phyloP scores from a whole-genome alignment of 2,113 vertebrate species.

The Paradisaea rubra region DNA sequence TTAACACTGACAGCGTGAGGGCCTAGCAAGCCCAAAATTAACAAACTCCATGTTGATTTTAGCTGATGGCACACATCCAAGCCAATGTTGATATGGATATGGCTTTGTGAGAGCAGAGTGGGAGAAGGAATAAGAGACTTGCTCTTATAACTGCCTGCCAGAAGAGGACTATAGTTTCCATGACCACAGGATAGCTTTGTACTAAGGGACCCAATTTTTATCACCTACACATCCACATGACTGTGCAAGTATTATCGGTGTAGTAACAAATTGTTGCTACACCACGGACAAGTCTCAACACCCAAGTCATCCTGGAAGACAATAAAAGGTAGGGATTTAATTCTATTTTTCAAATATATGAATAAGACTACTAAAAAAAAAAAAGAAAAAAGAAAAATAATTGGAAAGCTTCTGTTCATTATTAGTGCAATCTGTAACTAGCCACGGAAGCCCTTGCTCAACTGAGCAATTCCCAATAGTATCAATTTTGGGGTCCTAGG shows the following conservation, averaged over 20 bases:
- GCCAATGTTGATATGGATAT: not conserved
- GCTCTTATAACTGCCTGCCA: conserved; percentile 41
- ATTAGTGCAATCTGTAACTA: not conserved
- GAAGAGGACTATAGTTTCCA: not conserved
- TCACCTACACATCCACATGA: not conserved
- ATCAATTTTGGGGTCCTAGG: not conserved
- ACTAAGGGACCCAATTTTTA: not conserved
- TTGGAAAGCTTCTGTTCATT: not conserved
- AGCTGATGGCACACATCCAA: not conserved
- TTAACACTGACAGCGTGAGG: not conserved
- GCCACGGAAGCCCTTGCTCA: not conserved
- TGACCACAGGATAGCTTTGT: not conserved
- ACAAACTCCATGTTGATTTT: not conserved
- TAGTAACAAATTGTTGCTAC: not conserved
- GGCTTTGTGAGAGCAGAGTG: conserved; percentile 5
- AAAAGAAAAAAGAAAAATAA: not conserved
- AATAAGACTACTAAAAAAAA: not conserved
- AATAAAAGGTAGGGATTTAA: not conserved
- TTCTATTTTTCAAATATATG: not conserved
- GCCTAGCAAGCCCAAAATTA: conserved; percentile 24
- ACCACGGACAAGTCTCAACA: not conserved
- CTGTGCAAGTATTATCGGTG: not conserved
- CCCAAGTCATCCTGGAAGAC: not conserved
- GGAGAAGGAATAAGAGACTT: not conserved
- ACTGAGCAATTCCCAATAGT: not conserved